Evolutionary conservation across 2,113 vertebrate genomes (phyloP).

Genomic region (Petroica traversi): DNA sequence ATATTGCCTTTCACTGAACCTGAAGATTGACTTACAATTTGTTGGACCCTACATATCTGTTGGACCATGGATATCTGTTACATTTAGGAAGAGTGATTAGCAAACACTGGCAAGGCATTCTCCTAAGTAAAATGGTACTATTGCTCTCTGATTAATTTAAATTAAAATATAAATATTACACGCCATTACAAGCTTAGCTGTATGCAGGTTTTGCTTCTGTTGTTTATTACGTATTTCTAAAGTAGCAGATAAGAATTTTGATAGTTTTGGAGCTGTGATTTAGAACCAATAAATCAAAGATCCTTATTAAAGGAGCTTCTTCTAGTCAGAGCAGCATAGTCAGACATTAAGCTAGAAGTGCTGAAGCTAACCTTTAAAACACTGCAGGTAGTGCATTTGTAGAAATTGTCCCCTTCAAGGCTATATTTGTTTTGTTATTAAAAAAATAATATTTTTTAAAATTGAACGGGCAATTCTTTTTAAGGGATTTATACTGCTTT

Average conservation of each 20-base stretch:
- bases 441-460: not conserved
- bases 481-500: not conserved
- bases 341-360: not conserved
- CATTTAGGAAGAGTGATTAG: conserved; percentile 15
- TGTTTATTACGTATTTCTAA: not conserved
- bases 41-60: not conserved
- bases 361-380: not conserved
- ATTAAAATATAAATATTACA: not conserved
- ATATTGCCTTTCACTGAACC: conserved; percentile 52
- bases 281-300: not conserved
- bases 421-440: not conserved
- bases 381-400: not conserved
- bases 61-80: not conserved
- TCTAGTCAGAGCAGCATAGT: not conserved
- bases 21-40: conserved; percentile 52
- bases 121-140: not conserved
- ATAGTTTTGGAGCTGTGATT: not conserved
- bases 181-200: not conserved
- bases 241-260: not conserved
- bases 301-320: not conserved
- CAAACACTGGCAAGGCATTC: not conserved
- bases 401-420: not conserved
- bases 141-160: not conserved
- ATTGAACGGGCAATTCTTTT: not conserved
- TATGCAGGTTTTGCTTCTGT: not conserved